Evolutionary conservation across 2,113 vertebrate species (phyloP), one percentile per base, ranked within the genome.

Genomic region (Pitta sordida): DNA sequence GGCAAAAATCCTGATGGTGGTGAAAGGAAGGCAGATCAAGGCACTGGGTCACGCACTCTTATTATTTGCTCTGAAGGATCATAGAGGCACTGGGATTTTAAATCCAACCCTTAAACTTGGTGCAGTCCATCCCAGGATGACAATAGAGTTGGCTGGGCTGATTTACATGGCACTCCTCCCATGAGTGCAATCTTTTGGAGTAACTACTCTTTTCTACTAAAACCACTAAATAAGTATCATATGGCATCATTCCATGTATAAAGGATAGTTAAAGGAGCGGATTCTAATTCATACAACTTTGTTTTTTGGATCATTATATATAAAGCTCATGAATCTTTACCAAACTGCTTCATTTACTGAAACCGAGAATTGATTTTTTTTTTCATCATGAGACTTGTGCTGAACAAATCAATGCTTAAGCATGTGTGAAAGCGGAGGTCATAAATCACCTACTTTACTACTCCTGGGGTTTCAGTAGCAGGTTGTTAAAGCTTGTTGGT

Each of bases 341-440:
- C 70, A 90, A 91, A 68, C n/a, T 79, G 7, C 65, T 91, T 83
- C 15, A 69, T 91, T 87, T 70, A 73, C 58, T 76, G 67, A 82
- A 91, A 93, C 41, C 27, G 16, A 41, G 52, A 83, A 80, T 10
- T 69, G 67, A 69, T 85, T 69, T 89, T 30, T 51, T 74, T 70
- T 29, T 65, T 32, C 34, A 41, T 29, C 0, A 1, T 59, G 44
- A 79, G 74, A 49, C 15, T 94, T 91, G 56, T 55, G n/a, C 52
- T 89, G 74, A 82, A 56, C 62, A 87, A 88, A 95, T 87, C 48
- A 70, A 79, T 93, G 90, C 88, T 92, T 79, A 83, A 65, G 22
- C 62, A 83, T 89, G 15, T 71, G 58, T 89, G n/a, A 85, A 95
- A 91, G 60, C 53, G 90, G 34, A 69, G 21, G 24, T 62, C 53